Conservation (phyloP, 2,888 invertebrate genomes). For the Plemyria rubiginata region DNA sequence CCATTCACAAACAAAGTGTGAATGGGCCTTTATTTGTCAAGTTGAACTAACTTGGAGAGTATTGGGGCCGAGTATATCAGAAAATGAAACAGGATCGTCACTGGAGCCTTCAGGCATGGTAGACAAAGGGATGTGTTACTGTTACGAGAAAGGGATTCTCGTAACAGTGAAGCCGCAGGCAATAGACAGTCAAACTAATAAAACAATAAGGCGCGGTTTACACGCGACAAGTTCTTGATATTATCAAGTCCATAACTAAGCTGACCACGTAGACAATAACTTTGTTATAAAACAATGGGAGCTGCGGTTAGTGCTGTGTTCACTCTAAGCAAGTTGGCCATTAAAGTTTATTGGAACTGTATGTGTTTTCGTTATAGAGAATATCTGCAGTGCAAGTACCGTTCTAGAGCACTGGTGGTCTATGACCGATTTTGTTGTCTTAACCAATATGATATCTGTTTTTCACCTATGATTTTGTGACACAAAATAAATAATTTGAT, state of each 20-base stretch:
- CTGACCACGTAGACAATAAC: conserved; percentile 21
- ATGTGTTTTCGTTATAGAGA: too few species aligned
- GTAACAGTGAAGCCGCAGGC: background rate
- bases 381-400: too few species aligned
- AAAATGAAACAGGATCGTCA: background rate
- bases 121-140: too few species aligned
- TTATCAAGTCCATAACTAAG: conserved; percentile 16
- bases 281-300: conserved; percentile 25
- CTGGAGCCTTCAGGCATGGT: background rate
- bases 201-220: conserved; percentile 19
- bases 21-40: conserved; percentile 6
- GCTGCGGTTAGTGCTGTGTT: conserved; percentile 19
- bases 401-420: too few species aligned
- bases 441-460: too few species aligned
- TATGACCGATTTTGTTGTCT: too few species aligned
- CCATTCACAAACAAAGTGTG: conserved; percentile 5
- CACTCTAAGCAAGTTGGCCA: conserved; percentile 7
- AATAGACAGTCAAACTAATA: conserved; percentile 11
- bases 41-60: background rate
- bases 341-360: too few species aligned
- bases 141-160: too few species aligned
- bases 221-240: conserved; percentile 14
- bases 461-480: too few species aligned
- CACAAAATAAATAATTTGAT: too few species aligned
- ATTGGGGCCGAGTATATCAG: background rate